Evolutionary conservation across 2,113 vertebrate genomes (phyloP).

Genomic region (Lepidothrix coronata): DNA sequence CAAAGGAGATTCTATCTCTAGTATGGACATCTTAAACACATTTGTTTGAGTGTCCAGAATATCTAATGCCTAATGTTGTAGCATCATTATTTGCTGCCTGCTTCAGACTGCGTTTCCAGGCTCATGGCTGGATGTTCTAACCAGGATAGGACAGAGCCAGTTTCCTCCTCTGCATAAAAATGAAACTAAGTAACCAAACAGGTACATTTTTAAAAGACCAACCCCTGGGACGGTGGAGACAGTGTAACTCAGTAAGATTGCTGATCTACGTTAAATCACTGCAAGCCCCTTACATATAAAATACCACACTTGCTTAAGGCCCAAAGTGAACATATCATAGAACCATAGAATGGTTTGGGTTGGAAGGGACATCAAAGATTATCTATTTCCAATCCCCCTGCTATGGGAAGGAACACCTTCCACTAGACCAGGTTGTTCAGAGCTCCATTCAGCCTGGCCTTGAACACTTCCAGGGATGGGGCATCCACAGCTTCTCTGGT

Average conservation of each 20-base stretch:
- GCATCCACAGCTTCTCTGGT: neutral
- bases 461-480: no score
- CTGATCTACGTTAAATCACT: neutral
- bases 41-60: neutral
- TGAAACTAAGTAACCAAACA: neutral
- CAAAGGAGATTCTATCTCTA: neutral
- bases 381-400: neutral
- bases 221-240: neutral
- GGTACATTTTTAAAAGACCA: neutral
- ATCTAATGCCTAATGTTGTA: neutral
- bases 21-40: neutral
- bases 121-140: neutral
- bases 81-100: neutral
- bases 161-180: neutral
- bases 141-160: neutral
- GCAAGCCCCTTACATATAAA: rapidly evolving
- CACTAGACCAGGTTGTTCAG: no score
- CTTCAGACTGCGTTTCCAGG: neutral
- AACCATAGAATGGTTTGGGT: neutral
- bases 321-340: neutral
- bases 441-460: neutral
- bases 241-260: rapidly evolving
- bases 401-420: neutral
- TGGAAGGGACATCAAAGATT: no score
- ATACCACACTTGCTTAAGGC: neutral